phyloP scores from a whole-genome alignment of 2,113 vertebrate genomes.

The Dendrocopos noguchii region DNA sequence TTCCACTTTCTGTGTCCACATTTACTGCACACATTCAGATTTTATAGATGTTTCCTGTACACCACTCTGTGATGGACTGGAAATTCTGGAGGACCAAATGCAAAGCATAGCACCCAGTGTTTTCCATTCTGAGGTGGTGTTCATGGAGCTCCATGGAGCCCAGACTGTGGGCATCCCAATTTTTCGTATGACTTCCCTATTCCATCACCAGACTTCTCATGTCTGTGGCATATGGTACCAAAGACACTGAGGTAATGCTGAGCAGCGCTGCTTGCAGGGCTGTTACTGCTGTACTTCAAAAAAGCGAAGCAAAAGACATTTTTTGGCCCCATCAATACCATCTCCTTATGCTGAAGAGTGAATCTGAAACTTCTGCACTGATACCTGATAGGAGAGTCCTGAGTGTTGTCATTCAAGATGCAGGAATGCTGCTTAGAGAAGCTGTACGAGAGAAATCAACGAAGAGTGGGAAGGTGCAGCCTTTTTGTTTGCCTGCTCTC shows the following conservation, averaged over 20 bases:
- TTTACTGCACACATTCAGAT: not conserved
- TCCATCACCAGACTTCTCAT: rapidly evolving
- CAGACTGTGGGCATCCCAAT: not conserved
- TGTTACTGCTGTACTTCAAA: not conserved
- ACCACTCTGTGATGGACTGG: not conserved
- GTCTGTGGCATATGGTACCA: not conserved
- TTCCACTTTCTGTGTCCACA: not conserved
- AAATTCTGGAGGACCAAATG: not conserved
- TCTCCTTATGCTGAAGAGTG: not conserved
- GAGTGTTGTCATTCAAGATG: not conserved
- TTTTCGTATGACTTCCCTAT: rapidly evolving
- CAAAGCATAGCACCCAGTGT: not conserved
- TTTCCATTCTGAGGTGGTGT: not conserved
- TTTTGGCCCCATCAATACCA: not conserved
- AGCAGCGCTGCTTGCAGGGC: not conserved
- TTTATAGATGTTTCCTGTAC: not conserved
- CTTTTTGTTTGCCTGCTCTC: not conserved
- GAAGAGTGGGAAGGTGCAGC: not conserved
- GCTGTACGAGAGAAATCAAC: not conserved
- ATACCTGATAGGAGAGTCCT: not conserved
- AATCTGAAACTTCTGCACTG: not conserved
- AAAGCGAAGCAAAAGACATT: not conserved
- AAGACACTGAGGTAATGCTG: not conserved
- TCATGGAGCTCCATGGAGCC: not conserved
- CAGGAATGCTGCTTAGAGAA: not conserved